Base-by-base conservation (phyloP, 2,113 vertebrate genomes). In the Cyprinodon tularosa region DNA sequence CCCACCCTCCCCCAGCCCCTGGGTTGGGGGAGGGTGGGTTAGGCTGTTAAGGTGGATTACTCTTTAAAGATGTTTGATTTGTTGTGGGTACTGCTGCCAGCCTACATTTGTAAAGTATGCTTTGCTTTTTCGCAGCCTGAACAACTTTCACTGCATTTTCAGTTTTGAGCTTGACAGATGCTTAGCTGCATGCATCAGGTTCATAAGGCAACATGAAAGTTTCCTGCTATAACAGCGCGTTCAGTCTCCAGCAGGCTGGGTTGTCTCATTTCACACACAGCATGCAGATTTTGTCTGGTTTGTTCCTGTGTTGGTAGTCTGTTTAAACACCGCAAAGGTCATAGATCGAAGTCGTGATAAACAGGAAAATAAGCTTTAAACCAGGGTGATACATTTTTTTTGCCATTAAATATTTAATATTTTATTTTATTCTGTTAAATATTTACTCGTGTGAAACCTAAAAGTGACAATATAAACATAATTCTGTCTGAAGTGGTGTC, bases 311-410 rank as follows among this genome's bases (percentile, higher is more conserved):
- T 71, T 78, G 60, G 68, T 36, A 65, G 66, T 61, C 47, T 72
- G 62, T 66, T 73, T 40, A 37, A 36, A 36, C 48, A 76, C 65
- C 22, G 4, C 69, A 87, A 71, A 82, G 69, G 68, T 84, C 80
- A 50, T 29, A 48, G 48, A 44, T 42, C 13, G 2, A 36, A 72
- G 48, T 42, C 64, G 48, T 22, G 29, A 59, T 48, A 60, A 67
- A 66, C 48, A 42, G 15, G 22, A 4, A 17, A 37, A 45, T 0
- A 2, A 29, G 29, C 29, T 29, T 29, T 29, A 29, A 29, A 29
- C 29, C 29, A 29, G 29, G 29, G 29, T 29, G 29, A 29, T 29
- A 29, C 1, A 29, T 29, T 29, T 29, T 29, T 29, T 29, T 29
- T 29, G 29, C 29, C 29, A 29, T 29, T 29, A 29, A 1, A 29